Evolutionary conservation across 2,797 vertebrate genomes (phyloP), one percentile per base, ranked within the genome.

Genomic region (Parotocinclus haroldoi): DNA sequence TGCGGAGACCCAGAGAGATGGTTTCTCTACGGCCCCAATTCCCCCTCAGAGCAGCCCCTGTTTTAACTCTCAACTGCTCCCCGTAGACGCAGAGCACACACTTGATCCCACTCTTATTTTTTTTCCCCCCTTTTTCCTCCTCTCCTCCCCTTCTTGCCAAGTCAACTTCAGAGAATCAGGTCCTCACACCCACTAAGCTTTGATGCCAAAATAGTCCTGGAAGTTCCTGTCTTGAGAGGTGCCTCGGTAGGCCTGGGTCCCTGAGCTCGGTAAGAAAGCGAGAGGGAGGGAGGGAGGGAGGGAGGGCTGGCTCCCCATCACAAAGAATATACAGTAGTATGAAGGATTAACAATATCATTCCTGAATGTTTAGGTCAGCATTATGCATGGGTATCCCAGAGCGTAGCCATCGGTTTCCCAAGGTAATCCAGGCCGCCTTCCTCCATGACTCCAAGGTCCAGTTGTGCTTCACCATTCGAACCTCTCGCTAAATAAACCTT

Each of bases 151-250:
- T 67, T 82, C 82, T 81, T 89, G 82, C 85, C 86, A 89, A 85
- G 88, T 87, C 80, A 83, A 84, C 90, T 88, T 90, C 88, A 89
- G 86, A 91, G 84, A 88, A 86, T 83, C 83, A 88, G 87, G 80
- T 83, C 75, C 66, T 86, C 84, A 81, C 78, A 81, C 83, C 85
- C 80, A 80, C 82, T 81, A 81, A 80, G 87, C 90, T 91, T 91
- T 91, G 89, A 90, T 88, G 85, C 85, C 78, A 83, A 89, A 89
- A 89, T 90, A 89, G 87, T 87, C 81, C 82, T 88, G 87, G 85
- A 89, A 87, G 88, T 84, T 84, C 85, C 83, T 85, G 84, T 87
- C 82, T 89, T 86, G 87, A 88, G 72, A 88, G 85, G 85, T 83
- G 79, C 82, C 86, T 84, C 82, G 76, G 79, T 71, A 85, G 83